These are phyloP conservation scores for Laticauda colubrina DNA, from an alignment of 2,113 vertebrate genomes.

Conservation along the genomic window DNA sequence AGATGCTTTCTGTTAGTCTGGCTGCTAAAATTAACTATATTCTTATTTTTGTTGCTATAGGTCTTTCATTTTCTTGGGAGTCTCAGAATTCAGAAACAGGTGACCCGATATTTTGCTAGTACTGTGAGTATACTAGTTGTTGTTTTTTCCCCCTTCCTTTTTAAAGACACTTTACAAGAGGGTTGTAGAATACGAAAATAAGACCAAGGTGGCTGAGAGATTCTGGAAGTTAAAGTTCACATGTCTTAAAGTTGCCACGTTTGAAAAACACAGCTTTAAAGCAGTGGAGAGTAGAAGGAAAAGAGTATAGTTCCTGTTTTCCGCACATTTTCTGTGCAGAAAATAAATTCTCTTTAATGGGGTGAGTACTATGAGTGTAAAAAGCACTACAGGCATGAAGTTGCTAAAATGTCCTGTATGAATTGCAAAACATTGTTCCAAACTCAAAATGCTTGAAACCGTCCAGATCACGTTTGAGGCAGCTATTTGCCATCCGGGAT, in stretches of 20 bases:
- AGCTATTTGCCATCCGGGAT: neutral
- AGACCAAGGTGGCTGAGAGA: neutral
- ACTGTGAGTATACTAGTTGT: slow-evolving; percentile 75
- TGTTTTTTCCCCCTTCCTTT: slow-evolving; percentile 20
- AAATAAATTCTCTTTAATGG: neutral
- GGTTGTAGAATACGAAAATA: slow-evolving; percentile 26
- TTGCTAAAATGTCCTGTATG: neutral
- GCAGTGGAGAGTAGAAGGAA: neutral
- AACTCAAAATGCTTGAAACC: neutral
- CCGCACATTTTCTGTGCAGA: too few species aligned
- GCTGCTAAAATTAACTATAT: neutral
- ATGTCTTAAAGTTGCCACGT: neutral
- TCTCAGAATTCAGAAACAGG: slow-evolving; percentile 76
- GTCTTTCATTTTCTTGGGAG: slow-evolving; percentile 80
- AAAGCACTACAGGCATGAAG: neutral
- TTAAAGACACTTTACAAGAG: slow-evolving; percentile 76
- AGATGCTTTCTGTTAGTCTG: neutral
- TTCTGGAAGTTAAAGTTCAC: neutral
- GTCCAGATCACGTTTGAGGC: neutral
- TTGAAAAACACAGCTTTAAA: neutral
- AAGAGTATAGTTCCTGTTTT: neutral
- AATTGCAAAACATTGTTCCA: neutral
- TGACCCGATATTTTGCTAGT: slow-evolving; percentile 79
- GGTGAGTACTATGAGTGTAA: neutral
- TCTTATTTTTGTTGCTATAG: slow-evolving; percentile 63